Evolutionary conservation across 37 sponge, comb jelly and placozoan species (phyloP).

Genomic region (Geodia barretti): DNA sequence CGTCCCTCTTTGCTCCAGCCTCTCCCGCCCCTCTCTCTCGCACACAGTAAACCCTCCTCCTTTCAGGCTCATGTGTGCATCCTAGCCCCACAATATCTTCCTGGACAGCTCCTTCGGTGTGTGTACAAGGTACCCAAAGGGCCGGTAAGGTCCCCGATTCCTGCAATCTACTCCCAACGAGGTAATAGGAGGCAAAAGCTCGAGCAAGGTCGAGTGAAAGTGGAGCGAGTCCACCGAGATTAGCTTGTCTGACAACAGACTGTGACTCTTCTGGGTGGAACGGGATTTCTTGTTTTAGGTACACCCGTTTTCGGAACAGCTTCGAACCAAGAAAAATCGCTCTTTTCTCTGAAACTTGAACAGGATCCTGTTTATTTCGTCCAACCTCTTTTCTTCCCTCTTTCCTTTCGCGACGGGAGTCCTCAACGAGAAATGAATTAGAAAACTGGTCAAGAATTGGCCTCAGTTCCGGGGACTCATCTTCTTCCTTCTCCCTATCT

Average conservation of each 20-base stretch:
- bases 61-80: neutral
- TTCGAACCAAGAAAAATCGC: conserved; percentile 34
- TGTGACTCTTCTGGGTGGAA: neutral
- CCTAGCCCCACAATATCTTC: neutral
- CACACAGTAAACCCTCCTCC: neutral
- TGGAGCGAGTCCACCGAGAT: neutral
- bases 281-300: conserved; percentile 3
- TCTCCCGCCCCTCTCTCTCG: neutral
- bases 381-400: neutral
- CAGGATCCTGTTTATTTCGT: neutral
- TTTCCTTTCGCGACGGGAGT: neutral
- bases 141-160: neutral
- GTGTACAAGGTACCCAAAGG: conserved; percentile 1
- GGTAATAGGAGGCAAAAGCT: neutral
- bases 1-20: neutral
- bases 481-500: neutral
- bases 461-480: neutral
- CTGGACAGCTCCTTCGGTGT: neutral
- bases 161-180: neutral
- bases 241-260: neutral
- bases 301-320: neutral
- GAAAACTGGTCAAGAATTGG: neutral
- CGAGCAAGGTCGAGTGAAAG: conserved; percentile 43
- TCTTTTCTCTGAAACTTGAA: too few relatives aligned
- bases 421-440: neutral